These are phyloP conservation scores for Nephrocerus scutellatus DNA, from an alignment of 2,888 invertebrate species.

Conservation along the genomic window DNA sequence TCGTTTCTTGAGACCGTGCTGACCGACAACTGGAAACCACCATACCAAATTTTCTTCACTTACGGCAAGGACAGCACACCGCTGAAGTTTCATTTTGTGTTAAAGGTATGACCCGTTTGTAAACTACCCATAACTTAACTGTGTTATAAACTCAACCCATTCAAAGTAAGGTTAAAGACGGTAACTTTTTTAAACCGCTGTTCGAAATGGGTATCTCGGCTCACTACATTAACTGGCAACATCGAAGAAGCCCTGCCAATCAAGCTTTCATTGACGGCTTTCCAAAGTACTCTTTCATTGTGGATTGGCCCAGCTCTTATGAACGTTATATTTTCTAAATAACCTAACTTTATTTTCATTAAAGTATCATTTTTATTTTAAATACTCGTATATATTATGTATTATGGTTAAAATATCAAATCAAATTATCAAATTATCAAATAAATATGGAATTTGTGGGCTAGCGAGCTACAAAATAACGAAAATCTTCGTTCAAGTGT, in stretches of 20 bases:
- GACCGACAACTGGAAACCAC: constrained; percentile 27
- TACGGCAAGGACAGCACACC: constrained; percentile 33
- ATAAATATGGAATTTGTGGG: no score
- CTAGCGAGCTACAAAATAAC: no score
- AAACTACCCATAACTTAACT: no score
- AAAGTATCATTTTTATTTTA: no score
- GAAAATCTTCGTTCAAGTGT: no score
- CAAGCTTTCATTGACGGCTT: constrained; percentile 47
- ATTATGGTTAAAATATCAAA: no score
- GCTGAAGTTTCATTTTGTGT: constrained; percentile 34
- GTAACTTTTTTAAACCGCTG: constrained; percentile 25
- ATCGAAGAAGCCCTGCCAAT: constrained; percentile 45
- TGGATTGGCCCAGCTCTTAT: constrained; percentile 51
- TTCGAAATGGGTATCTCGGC: constrained; percentile 49
- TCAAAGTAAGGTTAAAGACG: no score
- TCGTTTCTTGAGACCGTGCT: constrained; percentile 33
- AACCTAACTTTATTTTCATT: no score
- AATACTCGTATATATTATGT: no score
- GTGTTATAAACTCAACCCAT: no score
- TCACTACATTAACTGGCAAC: constrained; percentile 49
- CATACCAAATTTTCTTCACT: constrained; percentile 36
- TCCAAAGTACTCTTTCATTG: constrained; percentile 51
- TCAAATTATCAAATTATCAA: no score
- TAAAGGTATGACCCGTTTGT: constrained; percentile 23
- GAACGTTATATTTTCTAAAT: constrained; percentile 40